Conservation (phyloP, 2,888 invertebrate genomes). For the Ceratothoa steindachneri region DNA sequence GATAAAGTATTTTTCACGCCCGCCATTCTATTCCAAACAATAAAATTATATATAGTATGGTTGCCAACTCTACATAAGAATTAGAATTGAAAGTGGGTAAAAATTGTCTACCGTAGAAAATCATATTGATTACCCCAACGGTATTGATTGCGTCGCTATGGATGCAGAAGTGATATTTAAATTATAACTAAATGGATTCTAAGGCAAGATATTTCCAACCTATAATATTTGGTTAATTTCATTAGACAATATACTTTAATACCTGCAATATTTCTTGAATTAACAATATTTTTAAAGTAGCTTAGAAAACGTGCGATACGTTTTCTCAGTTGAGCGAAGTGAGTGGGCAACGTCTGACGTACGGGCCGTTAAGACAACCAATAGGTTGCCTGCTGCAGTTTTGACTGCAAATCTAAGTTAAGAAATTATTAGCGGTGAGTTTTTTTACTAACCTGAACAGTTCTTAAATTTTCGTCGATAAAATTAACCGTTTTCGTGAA, state of each 20-base stretch:
- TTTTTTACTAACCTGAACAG: conserved; percentile 29
- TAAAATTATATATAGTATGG: neutral
- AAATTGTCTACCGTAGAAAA: neutral
- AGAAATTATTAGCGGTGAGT: conserved; percentile 12
- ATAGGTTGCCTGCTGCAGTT: conserved; percentile 35
- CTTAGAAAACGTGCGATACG: neutral
- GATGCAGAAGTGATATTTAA: neutral
- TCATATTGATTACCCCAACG: neutral
- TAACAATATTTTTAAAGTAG: neutral
- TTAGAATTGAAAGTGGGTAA: neutral
- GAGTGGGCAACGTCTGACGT: conserved; percentile 37
- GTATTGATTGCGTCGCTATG: neutral
- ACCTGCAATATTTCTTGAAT: no score
- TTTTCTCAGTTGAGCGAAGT: conserved; percentile 1
- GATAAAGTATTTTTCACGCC: neutral
- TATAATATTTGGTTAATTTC: no score
- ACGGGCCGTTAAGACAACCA: conserved; percentile 7
- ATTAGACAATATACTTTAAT: no score
- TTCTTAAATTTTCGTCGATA: conserved; percentile 37
- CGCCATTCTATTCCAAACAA: neutral
- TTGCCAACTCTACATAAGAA: neutral
- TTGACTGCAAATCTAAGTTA: neutral
- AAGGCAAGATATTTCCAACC: no score
- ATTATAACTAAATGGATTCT: neutral
- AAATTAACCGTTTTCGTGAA: conserved; percentile 26